Evolutionary conservation across 2,113 vertebrate species (phyloP), one percentile per base, ranked within the genome.

Genomic region (Circaetus cinerascens): DNA sequence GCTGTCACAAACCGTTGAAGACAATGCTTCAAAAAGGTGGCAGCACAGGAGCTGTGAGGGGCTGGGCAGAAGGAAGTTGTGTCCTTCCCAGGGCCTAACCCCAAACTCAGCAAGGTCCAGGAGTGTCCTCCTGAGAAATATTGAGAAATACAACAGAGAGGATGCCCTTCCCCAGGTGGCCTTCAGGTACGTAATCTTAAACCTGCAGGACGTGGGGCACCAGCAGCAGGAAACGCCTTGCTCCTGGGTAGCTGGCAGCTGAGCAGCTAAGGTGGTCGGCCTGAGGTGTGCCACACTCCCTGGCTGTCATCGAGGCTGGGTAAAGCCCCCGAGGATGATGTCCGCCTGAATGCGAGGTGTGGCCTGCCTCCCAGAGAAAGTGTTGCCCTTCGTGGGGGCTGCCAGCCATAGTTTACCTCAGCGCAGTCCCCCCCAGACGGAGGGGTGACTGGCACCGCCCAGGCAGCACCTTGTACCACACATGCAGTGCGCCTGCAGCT

Each of bases 311-410:
- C 0, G 1, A 34, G 53, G 26, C 73, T 23, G 15, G 7, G 12
- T 10, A 23, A 23, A 59, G 45, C 13, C 55, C 15, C 40, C 0
- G 0, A 11, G 32, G 25, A 46, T 5, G 14, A 45, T 8, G 29
- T 23, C 16, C 3, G 2, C 26, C 43, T 3, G 1, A 12, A 10
- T 2, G 50, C 0, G 0, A 41, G 48, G 16, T 5, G 7, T 19
- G 8, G 1, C 16, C 32, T 68, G 40, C 16, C 50, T 64, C n/a
- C 43, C 22, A 38, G 56, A 55, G 26, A 26, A 59, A 41, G 34
- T 1, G 5, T 16, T 38, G 55, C 19, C 25, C 32, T 43, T 63
- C 3, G 1, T 7, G 1, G 30, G n/a, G n/a, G 17, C 50, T 51
- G 29, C 40, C 3, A 3, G 13, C 10, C 7, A 15, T 0, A 18